Evolutionary conservation across 2,113 vertebrate species (phyloP), one percentile per base, ranked within the genome.

Genomic region (Echinops telfairi): DNA sequence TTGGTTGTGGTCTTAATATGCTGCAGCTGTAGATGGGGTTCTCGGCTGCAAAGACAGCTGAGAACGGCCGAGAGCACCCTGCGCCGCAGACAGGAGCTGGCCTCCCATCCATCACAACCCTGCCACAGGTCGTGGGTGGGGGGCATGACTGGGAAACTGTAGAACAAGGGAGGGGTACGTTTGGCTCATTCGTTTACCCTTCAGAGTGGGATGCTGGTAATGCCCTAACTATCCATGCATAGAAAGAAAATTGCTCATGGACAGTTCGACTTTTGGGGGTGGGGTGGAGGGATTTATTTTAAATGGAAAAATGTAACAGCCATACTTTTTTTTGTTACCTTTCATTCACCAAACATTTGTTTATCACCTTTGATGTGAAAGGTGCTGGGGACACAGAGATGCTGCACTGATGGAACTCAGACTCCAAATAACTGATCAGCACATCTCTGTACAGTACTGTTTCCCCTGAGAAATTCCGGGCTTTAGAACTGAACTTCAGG

Each of bases 1-100:
- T 29, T 47, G 15, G 36, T 4, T 25, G 33, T 25, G n/a, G 68
- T 86, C 90, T 96, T 97, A 95, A 95, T 81, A 90, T 97, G 85
- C 43, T 68, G 64, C 83, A 57, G 38, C 76, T 93, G 79, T 88
- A 93, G 92, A 96, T 27, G 58, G 87, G 40, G 33, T 8, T 88
- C n/a, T n/a, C n/a, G n/a, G n/a, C n/a, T n/a, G n/a, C n/a, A n/a
- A n/a, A n/a, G n/a, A n/a, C n/a, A n/a, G n/a, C n/a, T n/a, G n/a
- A n/a, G n/a, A n/a, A n/a, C n/a, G n/a, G n/a, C n/a, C n/a, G n/a
- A 89, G 93, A 77, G 0, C 0, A 90, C 78, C 60, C 80, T 29
- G 86, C 80, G 76, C 75, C 76, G 91, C 73, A 80, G 23, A 82
- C 86, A 33, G 12, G 90, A 83, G 71, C 83, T 95, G 88, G 88